phyloP scores from a whole-genome alignment of 1,140 invertebrate genomes.

The Zaprionus nigranus region DNA sequence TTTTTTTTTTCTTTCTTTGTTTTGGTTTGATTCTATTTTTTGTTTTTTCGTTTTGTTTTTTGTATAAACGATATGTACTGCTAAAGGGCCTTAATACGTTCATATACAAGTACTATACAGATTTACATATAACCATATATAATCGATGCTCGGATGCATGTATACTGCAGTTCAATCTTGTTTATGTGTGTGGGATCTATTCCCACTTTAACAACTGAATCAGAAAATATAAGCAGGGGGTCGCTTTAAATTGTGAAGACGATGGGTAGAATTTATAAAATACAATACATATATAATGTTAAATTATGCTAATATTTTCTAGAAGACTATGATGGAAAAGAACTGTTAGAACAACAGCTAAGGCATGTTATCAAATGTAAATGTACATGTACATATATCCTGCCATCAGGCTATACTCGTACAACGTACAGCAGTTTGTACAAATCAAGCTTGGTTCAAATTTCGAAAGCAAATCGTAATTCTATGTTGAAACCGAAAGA shows the following conservation, averaged over 20 bases:
- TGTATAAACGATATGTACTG: slow-evolving; percentile 75
- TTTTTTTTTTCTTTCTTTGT: background rate
- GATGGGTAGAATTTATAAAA: background rate
- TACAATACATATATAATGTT: background rate
- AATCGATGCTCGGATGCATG: background rate
- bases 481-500: slow-evolving; percentile 4
- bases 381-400: background rate
- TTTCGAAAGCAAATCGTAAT: slow-evolving; percentile 1
- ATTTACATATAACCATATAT: slow-evolving; percentile 15
- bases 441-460: background rate
- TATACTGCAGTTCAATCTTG: background rate
- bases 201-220: slow-evolving; percentile 47
- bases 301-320: background rate
- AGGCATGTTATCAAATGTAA: background rate
- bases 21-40: background rate
- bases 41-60: background rate
- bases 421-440: background rate
- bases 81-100: slow-evolving; percentile 61
- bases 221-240: slow-evolving; percentile 16
- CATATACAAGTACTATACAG: slow-evolving; percentile 39
- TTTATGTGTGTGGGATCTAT: slow-evolving; percentile 1
- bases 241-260: slow-evolving; percentile 3
- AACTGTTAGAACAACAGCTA: background rate
- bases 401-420: background rate
- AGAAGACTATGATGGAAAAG: background rate